A percentile compares a stretch with the other conserved stretches of the same genome.
Conservation (phyloP, 1,140 invertebrate genomes). For the Asbolus verrucosus region DNA sequence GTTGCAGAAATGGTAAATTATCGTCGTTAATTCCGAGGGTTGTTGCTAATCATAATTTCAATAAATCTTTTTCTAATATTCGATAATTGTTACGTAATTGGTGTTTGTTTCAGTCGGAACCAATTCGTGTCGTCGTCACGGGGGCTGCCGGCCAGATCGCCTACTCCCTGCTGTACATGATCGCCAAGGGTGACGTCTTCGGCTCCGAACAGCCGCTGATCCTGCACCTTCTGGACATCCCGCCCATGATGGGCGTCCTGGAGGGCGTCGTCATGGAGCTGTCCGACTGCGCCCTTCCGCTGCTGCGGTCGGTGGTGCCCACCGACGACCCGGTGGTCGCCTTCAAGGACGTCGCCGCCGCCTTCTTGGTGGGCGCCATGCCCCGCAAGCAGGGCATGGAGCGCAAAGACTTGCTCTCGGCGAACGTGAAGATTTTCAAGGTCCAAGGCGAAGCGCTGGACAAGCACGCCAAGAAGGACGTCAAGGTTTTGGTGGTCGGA, state of each 20-base stretch:
- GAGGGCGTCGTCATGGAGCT: conserved; percentile 98
- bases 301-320: conserved; percentile 85
- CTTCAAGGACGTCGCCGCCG: conserved; percentile 96
- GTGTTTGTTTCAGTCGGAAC: conserved; percentile 72
- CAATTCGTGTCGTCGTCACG: conserved; percentile 94
- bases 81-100: conserved; percentile 1
- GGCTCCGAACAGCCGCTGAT: conserved; percentile 90
- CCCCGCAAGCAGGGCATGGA: conserved; percentile 99
- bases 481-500: conserved; percentile 97
- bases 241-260: conserved; percentile 93
- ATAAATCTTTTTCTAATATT: too few species aligned
- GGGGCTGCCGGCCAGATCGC: conserved; percentile 99
- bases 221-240: conserved; percentile 95
- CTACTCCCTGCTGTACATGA: conserved; percentile 94
- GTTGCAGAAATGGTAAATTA: conserved; percentile 31
- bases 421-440: conserved; percentile 99
- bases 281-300: conserved; percentile 94
- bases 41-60: conserved; percentile 1
- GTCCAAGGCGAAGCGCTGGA: conserved; percentile 94
- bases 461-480: conserved; percentile 92
- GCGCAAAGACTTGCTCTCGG: conserved; percentile 93
- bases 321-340: conserved; percentile 90
- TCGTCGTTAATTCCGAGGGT: too few species aligned
- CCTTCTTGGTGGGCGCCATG: conserved; percentile 99
- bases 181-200: conserved; percentile 97